These are phyloP conservation scores for Ichneumoninae sp. DNA, from an alignment of 2,888 invertebrate species.

Conservation along the genomic window DNA sequence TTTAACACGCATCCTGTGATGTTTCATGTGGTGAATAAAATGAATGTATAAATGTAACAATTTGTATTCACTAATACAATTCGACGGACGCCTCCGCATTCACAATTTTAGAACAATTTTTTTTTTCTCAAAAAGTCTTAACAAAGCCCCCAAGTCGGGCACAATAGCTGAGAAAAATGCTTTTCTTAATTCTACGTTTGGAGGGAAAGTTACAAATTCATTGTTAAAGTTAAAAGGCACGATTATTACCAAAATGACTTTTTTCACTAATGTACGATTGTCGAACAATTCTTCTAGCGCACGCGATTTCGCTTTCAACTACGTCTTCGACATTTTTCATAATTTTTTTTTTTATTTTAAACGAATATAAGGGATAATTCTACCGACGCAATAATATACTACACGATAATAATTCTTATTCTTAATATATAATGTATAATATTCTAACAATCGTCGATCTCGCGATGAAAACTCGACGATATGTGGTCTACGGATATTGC, in stretches of 20 bases:
- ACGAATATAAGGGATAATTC: not conserved
- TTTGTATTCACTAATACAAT: constrained; percentile 10
- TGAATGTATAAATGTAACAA: constrained; percentile 24
- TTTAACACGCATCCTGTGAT: constrained; percentile 45
- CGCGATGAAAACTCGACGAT: constrained; percentile 51
- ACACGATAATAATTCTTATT: constrained; percentile 24
- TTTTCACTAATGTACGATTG: constrained; percentile 51
- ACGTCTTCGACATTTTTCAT: not conserved
- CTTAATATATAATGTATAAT: constrained; percentile 30
- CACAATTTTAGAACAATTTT: constrained; percentile 20
- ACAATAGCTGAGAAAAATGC: constrained; percentile 1
- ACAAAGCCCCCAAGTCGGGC: constrained; percentile 1
- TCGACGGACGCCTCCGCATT: not conserved
- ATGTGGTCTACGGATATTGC: constrained; percentile 67
- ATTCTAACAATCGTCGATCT: constrained; percentile 64
- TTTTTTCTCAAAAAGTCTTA: not conserved
- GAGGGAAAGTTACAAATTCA: not conserved
- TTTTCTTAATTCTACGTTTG: constrained; percentile 6
- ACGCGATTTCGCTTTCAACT: constrained; percentile 19
- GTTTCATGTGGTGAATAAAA: constrained; percentile 39
- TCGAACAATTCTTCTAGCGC: constrained; percentile 62
- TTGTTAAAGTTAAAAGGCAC: constrained; percentile 17
- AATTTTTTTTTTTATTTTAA: not conserved
- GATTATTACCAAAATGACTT: constrained; percentile 35
- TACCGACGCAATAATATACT: constrained; percentile 1